A percentile compares a stretch with the other conserved stretches of the same genome.
Conservation (phyloP, 1,140 invertebrate species). For the Drosophila subobscura region DNA sequence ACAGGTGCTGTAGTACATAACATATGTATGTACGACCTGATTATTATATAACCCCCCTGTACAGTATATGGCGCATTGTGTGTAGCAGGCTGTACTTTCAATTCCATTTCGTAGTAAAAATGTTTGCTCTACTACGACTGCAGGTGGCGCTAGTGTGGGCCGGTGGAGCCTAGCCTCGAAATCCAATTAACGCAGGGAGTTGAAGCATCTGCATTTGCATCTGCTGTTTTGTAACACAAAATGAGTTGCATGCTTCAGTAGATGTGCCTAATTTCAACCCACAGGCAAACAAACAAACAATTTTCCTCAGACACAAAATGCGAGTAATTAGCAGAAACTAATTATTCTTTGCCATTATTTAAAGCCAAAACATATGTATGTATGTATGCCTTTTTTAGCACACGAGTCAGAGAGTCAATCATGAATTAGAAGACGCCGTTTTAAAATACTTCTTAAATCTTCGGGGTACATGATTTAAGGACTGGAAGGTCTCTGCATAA, state of each 20-base stretch:
- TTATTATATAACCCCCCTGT: conserved; percentile 12
- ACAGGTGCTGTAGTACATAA: conserved; percentile 13
- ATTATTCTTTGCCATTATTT: no score
- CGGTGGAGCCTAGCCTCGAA: conserved; percentile 37
- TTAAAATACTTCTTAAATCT: no score
- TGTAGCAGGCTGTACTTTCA: conserved; percentile 57
- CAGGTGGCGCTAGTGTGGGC: conserved; percentile 13
- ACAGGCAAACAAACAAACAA: conserved; percentile 5
- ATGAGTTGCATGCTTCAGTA: conserved; percentile 38
- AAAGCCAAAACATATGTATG: no score
- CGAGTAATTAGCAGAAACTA: no score
- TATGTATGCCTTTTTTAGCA: no score
- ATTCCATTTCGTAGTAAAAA: conserved; percentile 61
- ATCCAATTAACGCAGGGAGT: conserved; percentile 51
- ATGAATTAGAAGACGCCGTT: no score
- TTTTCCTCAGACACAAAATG: no score
- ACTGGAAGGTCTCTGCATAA: no score
- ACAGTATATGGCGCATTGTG: conserved; percentile 34
- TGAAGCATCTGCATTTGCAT: no score
- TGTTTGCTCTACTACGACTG: conserved; percentile 7
- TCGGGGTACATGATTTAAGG: no score
- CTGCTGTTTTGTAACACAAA: conserved; percentile 35
- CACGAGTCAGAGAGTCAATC: no score
- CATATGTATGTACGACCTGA: conserved; percentile 12
- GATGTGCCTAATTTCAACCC: conserved; percentile 10